phyloP scores from a whole-genome alignment of 30 jellyfish, hydroid and myxozoan genomes.

The Turritopsis rubra region DNA sequence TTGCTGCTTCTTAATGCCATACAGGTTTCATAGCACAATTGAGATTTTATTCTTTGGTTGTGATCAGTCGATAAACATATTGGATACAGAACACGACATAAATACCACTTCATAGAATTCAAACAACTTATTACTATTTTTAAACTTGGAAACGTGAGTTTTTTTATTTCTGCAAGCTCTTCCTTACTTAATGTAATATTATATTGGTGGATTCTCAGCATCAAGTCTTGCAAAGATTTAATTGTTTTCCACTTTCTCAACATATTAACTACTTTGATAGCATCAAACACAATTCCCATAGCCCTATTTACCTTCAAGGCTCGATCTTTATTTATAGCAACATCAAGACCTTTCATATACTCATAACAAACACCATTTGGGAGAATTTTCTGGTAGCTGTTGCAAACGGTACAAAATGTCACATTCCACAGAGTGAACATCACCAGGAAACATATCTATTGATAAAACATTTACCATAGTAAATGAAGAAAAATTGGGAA shows the following conservation, averaged over 20 bases:
- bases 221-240: neutral
- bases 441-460: no score
- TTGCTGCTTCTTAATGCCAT: neutral
- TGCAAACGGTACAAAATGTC: neutral
- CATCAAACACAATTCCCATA: neutral
- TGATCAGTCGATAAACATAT: neutral
- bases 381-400: neutral
- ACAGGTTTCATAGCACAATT: neutral
- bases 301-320: neutral
- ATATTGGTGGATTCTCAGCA: neutral
- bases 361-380: neutral
- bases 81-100: neutral
- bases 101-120: neutral
- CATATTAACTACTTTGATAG: neutral
- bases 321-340: neutral
- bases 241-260: neutral
- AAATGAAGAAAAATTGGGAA: no score
- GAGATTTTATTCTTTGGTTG: neutral
- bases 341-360: neutral
- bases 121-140: neutral
- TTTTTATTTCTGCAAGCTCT: neutral
- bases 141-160: neutral
- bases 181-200: neutral
- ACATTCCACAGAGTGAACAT: no score
- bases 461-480: no score